Evolutionary conservation across 2,113 vertebrate species (phyloP), one percentile per base, ranked within the genome.

Genomic region (Buteo buteo): DNA sequence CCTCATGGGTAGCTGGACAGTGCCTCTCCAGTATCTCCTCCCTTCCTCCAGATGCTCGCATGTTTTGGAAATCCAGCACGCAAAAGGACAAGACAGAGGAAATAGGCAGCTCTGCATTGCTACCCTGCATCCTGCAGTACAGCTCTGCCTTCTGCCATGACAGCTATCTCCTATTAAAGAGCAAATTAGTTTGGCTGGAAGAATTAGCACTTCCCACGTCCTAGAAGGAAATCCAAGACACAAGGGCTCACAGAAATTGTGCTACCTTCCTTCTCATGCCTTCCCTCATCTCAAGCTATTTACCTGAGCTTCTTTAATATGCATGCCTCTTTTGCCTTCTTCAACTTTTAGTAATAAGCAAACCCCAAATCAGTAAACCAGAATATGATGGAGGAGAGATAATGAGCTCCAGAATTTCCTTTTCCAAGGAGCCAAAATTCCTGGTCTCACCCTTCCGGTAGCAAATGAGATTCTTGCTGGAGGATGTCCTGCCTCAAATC

Each of bases 391-490:
- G 32, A 73, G 74, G 52, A 93, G 54, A 93, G 94, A 87, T 89
- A 95, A 95, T 19, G 12, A 95, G 62, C 54, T 85, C 45, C 89
- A 93, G 89, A 95, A 88, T 85, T 95, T 94, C 86, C 62, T 95
- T 66, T 87, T 89, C 71, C 82, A 77, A 80, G 40, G 38, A 95
- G 89, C 89, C 94, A 96, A 94, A 89, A 94, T 91, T 95, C 89
- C 82, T 67, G 57, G 89, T 90, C 91, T 94, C 89, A 71, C 89
- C 79, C 93, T 96, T 91, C 93, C n/a, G 16, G 55, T 44, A 67
- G 91, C 52, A 97, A 97, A 95, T 80, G 62, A 88, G 78, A 86
- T 83, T 91, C 78, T 83, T 93, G 89, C 84, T 97, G 71, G 93
- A 95, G 91, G 91, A 96, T 11, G 62, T 66, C 78, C 84, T 96